Percentiles rank a stretch among this genome's conserved stretches.
Evolutionary conservation across 2,113 vertebrate genomes (phyloP).

Genomic region (Catagonus wagneri): DNA sequence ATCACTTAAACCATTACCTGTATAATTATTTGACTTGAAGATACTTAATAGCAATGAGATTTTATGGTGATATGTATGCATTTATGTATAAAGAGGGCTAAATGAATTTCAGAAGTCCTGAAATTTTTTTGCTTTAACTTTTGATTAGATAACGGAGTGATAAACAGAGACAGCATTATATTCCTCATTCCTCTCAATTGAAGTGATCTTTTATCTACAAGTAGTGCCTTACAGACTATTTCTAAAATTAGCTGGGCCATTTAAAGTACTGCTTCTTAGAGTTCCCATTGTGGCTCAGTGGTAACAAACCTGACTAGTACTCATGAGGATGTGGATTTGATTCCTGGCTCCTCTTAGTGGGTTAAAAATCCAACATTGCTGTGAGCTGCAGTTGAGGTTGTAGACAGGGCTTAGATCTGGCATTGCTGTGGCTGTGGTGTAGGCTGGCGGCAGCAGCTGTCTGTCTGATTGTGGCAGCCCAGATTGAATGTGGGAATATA

Average conservation of each 20-base stretch:
- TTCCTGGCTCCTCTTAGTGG: too few relatives aligned
- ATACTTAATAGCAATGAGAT: constrained; percentile 35
- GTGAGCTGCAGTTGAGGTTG: too few relatives aligned
- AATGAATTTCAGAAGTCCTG: not conserved
- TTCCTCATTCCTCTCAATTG: not conserved
- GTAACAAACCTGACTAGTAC: too few relatives aligned
- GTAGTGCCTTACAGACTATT: not conserved
- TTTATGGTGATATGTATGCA: not conserved
- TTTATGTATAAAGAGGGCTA: constrained; percentile 32
- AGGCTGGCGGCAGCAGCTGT: too few relatives aligned
- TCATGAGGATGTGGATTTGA: too few relatives aligned
- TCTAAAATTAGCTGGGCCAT: constrained; percentile 6
- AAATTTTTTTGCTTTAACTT: not conserved
- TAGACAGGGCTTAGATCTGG: too few relatives aligned
- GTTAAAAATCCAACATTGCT: too few relatives aligned
- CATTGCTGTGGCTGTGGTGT: too few relatives aligned
- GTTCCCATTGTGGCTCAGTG: too few relatives aligned
- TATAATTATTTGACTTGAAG: constrained; percentile 51
- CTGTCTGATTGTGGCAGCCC: too few relatives aligned
- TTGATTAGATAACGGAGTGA: not conserved
- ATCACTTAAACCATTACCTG: not conserved
- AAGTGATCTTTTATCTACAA: not conserved
- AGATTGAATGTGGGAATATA: too few relatives aligned
- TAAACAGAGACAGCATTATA: not conserved
- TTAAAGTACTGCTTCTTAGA: not conserved